A percentile compares a stretch with the other conserved stretches of the same genome.
phyloP scores from a whole-genome alignment of 2,797 vertebrate genomes.

The Acanthopagrus latus region DNA sequence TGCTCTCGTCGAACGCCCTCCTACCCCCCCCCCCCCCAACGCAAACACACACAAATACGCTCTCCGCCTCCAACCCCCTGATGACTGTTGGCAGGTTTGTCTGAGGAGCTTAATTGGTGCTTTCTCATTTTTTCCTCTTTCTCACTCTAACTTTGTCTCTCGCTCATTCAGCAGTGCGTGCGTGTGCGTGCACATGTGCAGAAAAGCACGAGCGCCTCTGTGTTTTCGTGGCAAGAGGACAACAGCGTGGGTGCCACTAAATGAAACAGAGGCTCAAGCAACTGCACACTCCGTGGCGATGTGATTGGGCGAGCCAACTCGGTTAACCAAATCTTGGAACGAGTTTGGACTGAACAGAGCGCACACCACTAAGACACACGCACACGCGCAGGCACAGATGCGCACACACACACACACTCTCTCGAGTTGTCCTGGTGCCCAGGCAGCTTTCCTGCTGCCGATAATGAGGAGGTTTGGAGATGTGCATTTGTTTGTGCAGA shows the following conservation, averaged over 20 bases:
- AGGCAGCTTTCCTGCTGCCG: conserved; percentile 67
- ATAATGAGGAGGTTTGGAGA: conserved; percentile 72
- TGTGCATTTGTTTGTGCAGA: conserved; percentile 70
- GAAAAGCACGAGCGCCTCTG: conserved; percentile 31
- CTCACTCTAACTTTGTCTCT: conserved; percentile 56
- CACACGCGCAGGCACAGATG: not conserved
- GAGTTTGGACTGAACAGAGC: conserved; percentile 45
- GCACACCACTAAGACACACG: conserved; percentile 5
- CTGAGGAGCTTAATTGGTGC: conserved; percentile 76
- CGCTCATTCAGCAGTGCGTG: conserved; percentile 53
- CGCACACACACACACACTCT: conserved; percentile 10
- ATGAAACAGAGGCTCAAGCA: conserved; percentile 73
- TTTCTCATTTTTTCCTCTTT: conserved; percentile 69
- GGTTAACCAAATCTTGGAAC: conserved; percentile 76
- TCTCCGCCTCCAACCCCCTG: conserved; percentile 63
- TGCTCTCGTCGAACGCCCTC: conserved; percentile 34
- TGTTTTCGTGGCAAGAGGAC: conserved; percentile 64
- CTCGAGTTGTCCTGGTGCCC: conserved; percentile 66
- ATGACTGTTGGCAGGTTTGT: conserved; percentile 75
- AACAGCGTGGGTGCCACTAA: conserved; percentile 69
- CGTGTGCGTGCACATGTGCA: conserved; percentile 5
- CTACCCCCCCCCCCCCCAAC: conserved; percentile 24
- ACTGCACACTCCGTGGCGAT: conserved; percentile 71
- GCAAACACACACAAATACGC: conserved; percentile 50
- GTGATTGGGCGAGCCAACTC: conserved; percentile 69